These are phyloP conservation scores for Chionomys nivalis DNA, from an alignment of 2,113 vertebrate species.

Conservation along the genomic window DNA sequence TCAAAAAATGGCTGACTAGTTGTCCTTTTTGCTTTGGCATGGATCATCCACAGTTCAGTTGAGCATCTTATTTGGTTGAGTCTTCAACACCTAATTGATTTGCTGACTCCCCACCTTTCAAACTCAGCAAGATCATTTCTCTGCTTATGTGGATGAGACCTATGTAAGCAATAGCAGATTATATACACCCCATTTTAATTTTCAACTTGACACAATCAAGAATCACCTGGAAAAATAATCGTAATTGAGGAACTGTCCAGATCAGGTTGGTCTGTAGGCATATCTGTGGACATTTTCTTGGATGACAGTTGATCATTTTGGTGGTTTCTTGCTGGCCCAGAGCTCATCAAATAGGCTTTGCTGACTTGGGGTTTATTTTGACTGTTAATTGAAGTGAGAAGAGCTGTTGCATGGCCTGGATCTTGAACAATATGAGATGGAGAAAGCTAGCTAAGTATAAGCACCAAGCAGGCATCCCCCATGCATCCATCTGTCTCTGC, in stretches of 20 bases:
- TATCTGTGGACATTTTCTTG: background rate
- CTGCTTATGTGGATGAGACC: background rate
- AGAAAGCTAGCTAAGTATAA: background rate
- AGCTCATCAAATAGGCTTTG: background rate
- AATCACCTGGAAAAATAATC: background rate
- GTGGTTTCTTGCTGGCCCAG: background rate
- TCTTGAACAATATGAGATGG: background rate
- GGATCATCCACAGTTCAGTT: no score
- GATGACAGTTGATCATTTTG: background rate
- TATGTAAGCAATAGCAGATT: rapidly evolving
- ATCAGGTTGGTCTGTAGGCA: background rate
- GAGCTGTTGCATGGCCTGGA: background rate
- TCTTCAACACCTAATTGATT: background rate
- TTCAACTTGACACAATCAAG: background rate
- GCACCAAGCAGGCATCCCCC: background rate
- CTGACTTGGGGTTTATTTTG: background rate
- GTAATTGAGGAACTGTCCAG: no score
- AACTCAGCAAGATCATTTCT: background rate
- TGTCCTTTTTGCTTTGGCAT: background rate
- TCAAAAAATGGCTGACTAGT: rapidly evolving
- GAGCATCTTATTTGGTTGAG: background rate
- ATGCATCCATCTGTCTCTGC: no score
- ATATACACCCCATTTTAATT: background rate
- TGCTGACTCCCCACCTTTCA: background rate
- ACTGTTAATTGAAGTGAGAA: background rate